These are phyloP conservation scores for Labeo rohita DNA, from an alignment of 2,113 vertebrate genomes.

Conservation along the genomic window DNA sequence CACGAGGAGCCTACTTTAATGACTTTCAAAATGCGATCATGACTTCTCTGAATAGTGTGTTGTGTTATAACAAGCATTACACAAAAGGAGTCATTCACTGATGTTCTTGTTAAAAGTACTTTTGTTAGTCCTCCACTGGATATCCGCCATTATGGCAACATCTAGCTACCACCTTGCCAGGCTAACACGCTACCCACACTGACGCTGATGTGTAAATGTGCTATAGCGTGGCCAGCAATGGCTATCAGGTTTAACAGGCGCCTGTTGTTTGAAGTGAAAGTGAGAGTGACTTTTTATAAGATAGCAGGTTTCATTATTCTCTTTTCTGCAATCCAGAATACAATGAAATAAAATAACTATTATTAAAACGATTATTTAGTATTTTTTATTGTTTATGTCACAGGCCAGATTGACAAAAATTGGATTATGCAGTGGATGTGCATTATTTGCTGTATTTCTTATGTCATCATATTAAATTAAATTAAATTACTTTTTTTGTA, in stretches of 20 bases:
- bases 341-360: not conserved
- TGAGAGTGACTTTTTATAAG: not conserved
- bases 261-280: constrained; percentile 23
- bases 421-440: too few species aligned
- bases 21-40: constrained; percentile 2
- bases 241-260: constrained; percentile 6
- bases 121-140: not conserved
- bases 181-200: constrained; percentile 19
- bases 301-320: too few species aligned
- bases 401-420: too few species aligned
- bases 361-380: too few species aligned
- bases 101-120: not conserved
- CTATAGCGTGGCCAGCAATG: not conserved
- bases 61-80: not conserved
- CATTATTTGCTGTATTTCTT: too few species aligned
- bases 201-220: constrained; percentile 22
- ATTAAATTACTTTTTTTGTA: too few species aligned
- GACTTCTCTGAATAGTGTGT: not conserved
- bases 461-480: too few species aligned
- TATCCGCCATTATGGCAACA: constrained; percentile 31
- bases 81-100: not conserved
- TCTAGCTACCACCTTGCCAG: constrained; percentile 22
- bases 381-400: too few species aligned
- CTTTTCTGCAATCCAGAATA: not conserved
- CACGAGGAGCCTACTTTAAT: not conserved